Conservation (phyloP, 2,113 vertebrate genomes). For the Girardinichthys multiradiatus region DNA sequence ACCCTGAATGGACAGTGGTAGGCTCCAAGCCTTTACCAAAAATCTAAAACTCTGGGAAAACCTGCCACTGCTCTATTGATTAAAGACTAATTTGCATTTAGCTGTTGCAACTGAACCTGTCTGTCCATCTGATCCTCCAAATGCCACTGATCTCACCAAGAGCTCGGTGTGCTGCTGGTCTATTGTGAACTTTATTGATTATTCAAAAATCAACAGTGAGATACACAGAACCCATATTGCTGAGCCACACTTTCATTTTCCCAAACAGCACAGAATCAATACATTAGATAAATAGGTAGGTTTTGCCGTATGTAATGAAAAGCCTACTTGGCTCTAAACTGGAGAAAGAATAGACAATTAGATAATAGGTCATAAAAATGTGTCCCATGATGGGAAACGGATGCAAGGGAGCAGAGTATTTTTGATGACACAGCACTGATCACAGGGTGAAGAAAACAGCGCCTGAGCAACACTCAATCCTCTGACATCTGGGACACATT, state of each 20-base stretch:
- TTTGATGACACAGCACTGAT: constrained; percentile 70
- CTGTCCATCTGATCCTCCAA: constrained; percentile 47
- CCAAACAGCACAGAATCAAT: constrained; percentile 56
- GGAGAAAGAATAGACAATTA: constrained; percentile 34
- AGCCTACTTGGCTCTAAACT: constrained; percentile 12
- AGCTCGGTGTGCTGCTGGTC: constrained; percentile 26
- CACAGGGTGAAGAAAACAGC: constrained; percentile 44
- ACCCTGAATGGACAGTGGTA: not conserved
- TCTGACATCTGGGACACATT: constrained; percentile 76
- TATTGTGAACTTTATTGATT: constrained; percentile 65
- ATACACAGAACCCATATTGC: constrained; percentile 22
- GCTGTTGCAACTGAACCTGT: constrained; percentile 36
- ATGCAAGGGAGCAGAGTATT: constrained; percentile 42
- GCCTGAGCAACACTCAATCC: constrained; percentile 68
- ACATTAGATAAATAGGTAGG: constrained; percentile 18
- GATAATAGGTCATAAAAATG: constrained; percentile 41
- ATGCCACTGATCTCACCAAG: constrained; percentile 23
- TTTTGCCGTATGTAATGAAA: constrained; percentile 19
- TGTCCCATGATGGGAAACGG: constrained; percentile 30
- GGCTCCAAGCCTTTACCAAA: constrained; percentile 4
- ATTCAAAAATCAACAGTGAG: constrained; percentile 32
- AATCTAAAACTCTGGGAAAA: constrained; percentile 17
- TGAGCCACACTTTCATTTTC: constrained; percentile 35
- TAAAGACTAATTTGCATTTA: constrained; percentile 64
- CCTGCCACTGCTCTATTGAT: constrained; percentile 64